Evolutionary conservation across 2,888 invertebrate species (phyloP), one percentile per base, ranked within the genome.

Genomic region (Frankliniella intonsa): DNA sequence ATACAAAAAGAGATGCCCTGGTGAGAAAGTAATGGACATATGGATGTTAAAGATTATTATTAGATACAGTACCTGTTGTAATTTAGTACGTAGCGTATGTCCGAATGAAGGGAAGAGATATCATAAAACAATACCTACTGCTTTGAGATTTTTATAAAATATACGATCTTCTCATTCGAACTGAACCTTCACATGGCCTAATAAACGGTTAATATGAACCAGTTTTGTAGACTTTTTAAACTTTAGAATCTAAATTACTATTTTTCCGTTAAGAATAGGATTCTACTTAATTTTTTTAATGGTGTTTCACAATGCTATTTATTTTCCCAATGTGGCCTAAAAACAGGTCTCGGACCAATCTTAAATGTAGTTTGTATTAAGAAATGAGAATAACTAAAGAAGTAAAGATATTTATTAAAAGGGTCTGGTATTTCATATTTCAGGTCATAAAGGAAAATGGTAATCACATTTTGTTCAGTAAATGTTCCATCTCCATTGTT

Each of bases 161-260:
- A 10, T 11, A 76, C 25, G 22, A 76, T 25, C 25, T 25, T 76
- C 69, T 25, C 69, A 25, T 76, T 76, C 10, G 69, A 76, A 76
- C 69, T 76, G 69, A 76, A 76, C 8, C 69, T 76, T 76, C 25
- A 25, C 25, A 76, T 25, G 69, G 69, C 69, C 69, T 76, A 76
- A 76, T 76, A 25, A 25, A 76, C 22, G 69, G 69, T 76, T 76
- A 10, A n/a, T 2, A 25, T 76, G 69, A 76, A 76, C 22, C 25
- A 76, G 22, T 76, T 76, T 12, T 8, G 22, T 76, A 11, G 69
- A 76, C 69, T 25, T 25, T 25, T 76, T 25, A 25, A 76, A 25
- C 0, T 76, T 76, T 76, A 76, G 11, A 12, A 10, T 76, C 69
- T 10, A 76, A 76, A 76, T 76, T 5, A 76, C 22, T 76, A 76